These are phyloP conservation scores for Megathymus violae DNA, from an alignment of 1,140 invertebrate species.

Conservation along the genomic window DNA sequence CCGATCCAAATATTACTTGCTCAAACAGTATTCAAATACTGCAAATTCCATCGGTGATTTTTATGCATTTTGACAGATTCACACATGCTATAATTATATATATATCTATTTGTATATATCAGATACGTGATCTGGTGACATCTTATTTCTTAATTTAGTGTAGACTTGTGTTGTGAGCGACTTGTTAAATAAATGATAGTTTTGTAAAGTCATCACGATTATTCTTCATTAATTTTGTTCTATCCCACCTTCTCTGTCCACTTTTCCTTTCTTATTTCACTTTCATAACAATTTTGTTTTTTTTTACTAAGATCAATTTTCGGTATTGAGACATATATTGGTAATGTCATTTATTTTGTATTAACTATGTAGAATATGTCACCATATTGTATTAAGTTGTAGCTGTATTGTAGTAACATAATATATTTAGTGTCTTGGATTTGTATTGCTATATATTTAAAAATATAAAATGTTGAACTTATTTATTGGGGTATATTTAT, in stretches of 20 bases:
- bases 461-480: conserved; percentile 19
- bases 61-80: conserved; percentile 64
- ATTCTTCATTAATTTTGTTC: conserved; percentile 64
- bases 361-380: conserved; percentile 9
- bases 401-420: conserved; percentile 13
- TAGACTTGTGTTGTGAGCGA: conserved; percentile 79
- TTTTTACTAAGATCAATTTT: not conserved
- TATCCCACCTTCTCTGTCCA: conserved; percentile 62
- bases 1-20: conserved; percentile 15
- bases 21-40: conserved; percentile 38
- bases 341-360: conserved; percentile 1
- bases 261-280: conserved; percentile 47
- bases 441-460: conserved; percentile 29
- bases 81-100: conserved; percentile 50
- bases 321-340: not conserved
- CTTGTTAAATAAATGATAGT: conserved; percentile 80
- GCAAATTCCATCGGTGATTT: conserved; percentile 53
- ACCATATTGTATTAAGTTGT: conserved; percentile 20
- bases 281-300: not conserved
- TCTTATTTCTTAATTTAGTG: conserved; percentile 62
- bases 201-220: conserved; percentile 68
- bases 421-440: conserved; percentile 27
- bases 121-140: conserved; percentile 56
- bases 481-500: conserved; percentile 44
- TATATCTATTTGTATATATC: conserved; percentile 66